These are phyloP conservation scores for Blastobasis lacticolella DNA, from an alignment of 2,888 invertebrate species.

Conservation along the genomic window DNA sequence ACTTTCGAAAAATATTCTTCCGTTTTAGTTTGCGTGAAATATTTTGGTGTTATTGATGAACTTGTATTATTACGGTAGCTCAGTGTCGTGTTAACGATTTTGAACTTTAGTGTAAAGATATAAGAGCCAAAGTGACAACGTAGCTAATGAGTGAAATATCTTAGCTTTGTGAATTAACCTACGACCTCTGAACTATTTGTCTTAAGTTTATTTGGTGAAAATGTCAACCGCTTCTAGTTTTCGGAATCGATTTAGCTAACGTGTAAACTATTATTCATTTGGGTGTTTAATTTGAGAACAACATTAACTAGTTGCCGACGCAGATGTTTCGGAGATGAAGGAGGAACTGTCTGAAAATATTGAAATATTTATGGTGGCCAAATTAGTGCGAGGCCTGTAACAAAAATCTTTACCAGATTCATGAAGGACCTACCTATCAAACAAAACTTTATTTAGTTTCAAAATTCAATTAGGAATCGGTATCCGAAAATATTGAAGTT, in stretches of 20 bases:
- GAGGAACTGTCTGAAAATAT: too few relatives aligned
- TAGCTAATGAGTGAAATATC: not conserved
- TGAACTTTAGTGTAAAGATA: conserved; percentile 14
- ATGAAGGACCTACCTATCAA: too few relatives aligned
- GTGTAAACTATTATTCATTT: conserved; percentile 21
- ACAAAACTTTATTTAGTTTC: too few relatives aligned
- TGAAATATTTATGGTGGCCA: too few relatives aligned
- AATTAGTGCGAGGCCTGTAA: too few relatives aligned
- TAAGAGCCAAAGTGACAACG: conserved; percentile 15
- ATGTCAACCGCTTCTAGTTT: conserved; percentile 40
- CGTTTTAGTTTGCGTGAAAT: conserved; percentile 33
- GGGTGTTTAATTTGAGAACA: conserved; percentile 3
- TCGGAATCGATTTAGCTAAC: conserved; percentile 26
- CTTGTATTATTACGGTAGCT: conserved; percentile 11
- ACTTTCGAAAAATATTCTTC: not conserved
- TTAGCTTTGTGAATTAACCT: conserved; percentile 24
- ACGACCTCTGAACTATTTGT: conserved; percentile 43
- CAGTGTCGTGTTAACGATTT: conserved; percentile 6
- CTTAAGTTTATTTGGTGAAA: conserved; percentile 44
- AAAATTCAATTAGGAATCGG: too few relatives aligned
- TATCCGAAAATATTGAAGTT: too few relatives aligned
- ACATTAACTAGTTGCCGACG: not conserved
- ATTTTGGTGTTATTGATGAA: conserved; percentile 47
- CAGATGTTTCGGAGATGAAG: conserved; percentile 4
- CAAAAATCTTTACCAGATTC: too few relatives aligned